These are phyloP conservation scores for Setipinna tenuifilis DNA, from an alignment of 2,797 vertebrate genomes.

Conservation along the genomic window DNA sequence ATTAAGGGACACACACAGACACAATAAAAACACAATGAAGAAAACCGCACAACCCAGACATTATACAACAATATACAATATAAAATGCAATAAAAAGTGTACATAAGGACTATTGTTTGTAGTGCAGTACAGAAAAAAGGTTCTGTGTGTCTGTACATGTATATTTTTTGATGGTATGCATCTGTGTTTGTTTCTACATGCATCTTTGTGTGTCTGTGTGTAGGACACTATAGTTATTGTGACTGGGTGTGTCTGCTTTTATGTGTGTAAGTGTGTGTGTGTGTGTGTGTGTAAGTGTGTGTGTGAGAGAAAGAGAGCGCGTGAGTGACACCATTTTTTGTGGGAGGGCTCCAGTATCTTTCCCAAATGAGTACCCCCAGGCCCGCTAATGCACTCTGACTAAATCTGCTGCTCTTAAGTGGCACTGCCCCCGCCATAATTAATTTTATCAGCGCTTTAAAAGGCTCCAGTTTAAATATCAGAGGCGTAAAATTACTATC, in stretches of 20 bases:
- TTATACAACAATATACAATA: too few species aligned
- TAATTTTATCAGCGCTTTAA: conserved; percentile 25
- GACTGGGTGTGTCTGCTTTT: not conserved
- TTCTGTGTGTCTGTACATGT: not conserved
- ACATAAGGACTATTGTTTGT: too few species aligned
- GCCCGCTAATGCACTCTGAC: not conserved
- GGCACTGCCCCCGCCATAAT: not conserved
- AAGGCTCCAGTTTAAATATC: conserved; percentile 15
- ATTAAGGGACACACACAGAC: too few species aligned
- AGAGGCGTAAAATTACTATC: conserved; percentile 9
- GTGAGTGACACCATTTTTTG: not conserved
- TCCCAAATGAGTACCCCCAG: conserved; percentile 9
- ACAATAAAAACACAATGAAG: too few species aligned
- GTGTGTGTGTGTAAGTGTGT: conserved; percentile 17
- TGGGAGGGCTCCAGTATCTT: not conserved
- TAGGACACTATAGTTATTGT: too few species aligned
- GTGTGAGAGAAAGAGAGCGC: not conserved
- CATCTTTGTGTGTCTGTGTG: not conserved
- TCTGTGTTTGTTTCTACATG: too few species aligned
- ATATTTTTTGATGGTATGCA: too few species aligned
- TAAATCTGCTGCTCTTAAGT: conserved; percentile 8
- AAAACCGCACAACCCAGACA: too few species aligned
- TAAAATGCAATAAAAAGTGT: too few species aligned
- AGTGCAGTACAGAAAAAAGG: too few species aligned
- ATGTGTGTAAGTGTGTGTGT: not conserved